phyloP scores from a whole-genome alignment of 2,797 vertebrate species.

The Parotocinclus haroldoi region DNA sequence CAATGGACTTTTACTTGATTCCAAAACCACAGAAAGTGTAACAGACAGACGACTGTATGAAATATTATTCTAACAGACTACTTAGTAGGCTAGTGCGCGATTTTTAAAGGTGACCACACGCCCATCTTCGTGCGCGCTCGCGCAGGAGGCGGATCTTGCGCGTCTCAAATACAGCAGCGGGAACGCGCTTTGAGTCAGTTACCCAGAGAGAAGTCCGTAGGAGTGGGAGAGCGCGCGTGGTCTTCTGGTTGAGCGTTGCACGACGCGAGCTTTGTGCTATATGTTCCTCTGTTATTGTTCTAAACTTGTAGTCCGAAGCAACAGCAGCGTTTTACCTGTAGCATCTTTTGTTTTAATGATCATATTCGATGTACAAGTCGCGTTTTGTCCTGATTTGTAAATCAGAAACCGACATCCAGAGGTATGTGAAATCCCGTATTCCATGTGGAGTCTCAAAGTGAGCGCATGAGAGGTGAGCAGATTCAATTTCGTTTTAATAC shows the following conservation, averaged over 20 bases:
- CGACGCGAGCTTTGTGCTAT: background rate
- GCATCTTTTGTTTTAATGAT: background rate
- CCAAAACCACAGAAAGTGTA: background rate
- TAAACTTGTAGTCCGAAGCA: background rate
- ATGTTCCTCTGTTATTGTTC: no score
- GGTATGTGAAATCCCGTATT: background rate
- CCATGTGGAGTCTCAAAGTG: background rate
- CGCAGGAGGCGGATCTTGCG: constrained; percentile 7
- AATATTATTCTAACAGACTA: background rate
- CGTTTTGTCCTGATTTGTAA: no score
- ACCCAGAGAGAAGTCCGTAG: constrained; percentile 1
- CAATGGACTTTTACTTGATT: background rate
- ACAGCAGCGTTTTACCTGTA: no score
- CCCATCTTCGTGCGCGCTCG: background rate
- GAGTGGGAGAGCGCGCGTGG: background rate
- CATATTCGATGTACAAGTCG: background rate
- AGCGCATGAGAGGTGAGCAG: constrained; percentile 40
- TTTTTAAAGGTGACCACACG: constrained; percentile 9
- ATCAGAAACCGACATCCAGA: background rate
- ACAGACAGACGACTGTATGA: background rate
- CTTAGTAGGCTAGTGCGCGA: constrained; percentile 3
- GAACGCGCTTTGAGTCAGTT: constrained; percentile 22
- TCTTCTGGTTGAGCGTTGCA: background rate
- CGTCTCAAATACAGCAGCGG: constrained; percentile 32
- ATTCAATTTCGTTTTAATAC: background rate